A percentile compares a stretch with the other conserved stretches of the same genome.
Evolutionary conservation across 2,797 vertebrate genomes (phyloP).

Genomic region (Craterocephalus amniculus): DNA sequence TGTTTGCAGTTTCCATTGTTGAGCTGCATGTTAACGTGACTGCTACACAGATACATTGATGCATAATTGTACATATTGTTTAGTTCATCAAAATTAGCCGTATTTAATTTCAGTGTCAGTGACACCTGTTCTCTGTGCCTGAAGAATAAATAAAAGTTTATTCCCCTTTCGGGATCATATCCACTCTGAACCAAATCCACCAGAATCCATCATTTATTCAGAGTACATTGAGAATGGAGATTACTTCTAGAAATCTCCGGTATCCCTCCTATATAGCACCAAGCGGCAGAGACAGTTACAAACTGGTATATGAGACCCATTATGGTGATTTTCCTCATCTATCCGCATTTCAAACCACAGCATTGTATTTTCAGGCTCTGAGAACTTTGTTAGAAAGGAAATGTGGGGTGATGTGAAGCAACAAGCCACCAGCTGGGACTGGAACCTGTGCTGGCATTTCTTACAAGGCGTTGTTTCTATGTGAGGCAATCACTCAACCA

Average conservation of each 20-base stretch:
- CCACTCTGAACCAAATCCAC: slow-evolving; percentile 56
- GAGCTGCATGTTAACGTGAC: neutral
- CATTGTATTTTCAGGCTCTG: too few relatives aligned
- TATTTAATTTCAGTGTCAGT: slow-evolving; percentile 43
- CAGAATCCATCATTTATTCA: slow-evolving; percentile 52
- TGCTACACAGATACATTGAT: slow-evolving; percentile 19
- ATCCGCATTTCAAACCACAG: too few relatives aligned
- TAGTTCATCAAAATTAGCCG: slow-evolving; percentile 38
- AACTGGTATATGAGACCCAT: slow-evolving; percentile 54
- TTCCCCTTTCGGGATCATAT: slow-evolving; percentile 40
- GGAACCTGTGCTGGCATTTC: too few relatives aligned
- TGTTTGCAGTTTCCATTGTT: too few relatives aligned
- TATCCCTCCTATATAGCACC: slow-evolving; percentile 66
- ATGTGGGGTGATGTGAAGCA: too few relatives aligned
- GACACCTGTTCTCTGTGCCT: slow-evolving; percentile 55
- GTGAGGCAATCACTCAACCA: too few relatives aligned
- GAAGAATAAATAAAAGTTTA: slow-evolving; percentile 53
- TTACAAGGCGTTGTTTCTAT: too few relatives aligned
- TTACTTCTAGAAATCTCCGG: slow-evolving; percentile 68
- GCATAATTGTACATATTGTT: slow-evolving; percentile 19
- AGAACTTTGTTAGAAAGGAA: too few relatives aligned
- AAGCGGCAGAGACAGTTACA: slow-evolving; percentile 62
- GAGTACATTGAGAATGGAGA: slow-evolving; percentile 57
- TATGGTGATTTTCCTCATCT: too few relatives aligned
- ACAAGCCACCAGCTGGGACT: too few relatives aligned